A percentile compares a stretch with the other conserved stretches of the same genome.
Conservation (phyloP, 2,113 vertebrate species). For the Sapayoa aenigma region DNA sequence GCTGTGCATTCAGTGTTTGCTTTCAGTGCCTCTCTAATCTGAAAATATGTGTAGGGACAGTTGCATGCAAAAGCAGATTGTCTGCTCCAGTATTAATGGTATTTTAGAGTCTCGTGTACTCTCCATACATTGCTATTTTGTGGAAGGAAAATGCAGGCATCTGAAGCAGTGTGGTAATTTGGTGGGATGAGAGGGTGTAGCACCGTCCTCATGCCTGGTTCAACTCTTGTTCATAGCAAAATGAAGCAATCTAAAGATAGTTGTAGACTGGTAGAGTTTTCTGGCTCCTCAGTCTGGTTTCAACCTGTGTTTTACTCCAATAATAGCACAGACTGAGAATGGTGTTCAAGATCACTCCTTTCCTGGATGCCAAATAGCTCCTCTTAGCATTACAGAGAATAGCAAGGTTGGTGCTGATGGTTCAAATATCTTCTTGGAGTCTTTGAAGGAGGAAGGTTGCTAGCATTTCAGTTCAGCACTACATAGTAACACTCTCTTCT, state of each 20-base stretch:
- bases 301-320: neutral
- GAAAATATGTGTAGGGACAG: neutral
- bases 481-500: neutral
- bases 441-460: neutral
- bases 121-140: neutral
- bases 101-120: neutral
- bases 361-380: accelerated
- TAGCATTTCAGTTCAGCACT: neutral
- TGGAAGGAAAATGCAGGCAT: neutral
- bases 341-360: neutral
- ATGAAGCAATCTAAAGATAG: neutral
- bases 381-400: neutral
- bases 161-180: neutral
- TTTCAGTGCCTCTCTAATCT: neutral
- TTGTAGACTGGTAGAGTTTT: neutral
- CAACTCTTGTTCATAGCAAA: neutral
- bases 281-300: neutral
- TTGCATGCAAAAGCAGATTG: neutral
- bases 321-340: neutral
- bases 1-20: neutral
- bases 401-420: neutral
- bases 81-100: neutral
- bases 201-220: neutral
- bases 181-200: neutral
- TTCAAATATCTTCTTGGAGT: neutral